Percentiles rank a stretch among this genome's conserved stretches.
phyloP scores from a whole-genome alignment of 92 coral and sea anemone genomes.

The Metridium senile region DNA sequence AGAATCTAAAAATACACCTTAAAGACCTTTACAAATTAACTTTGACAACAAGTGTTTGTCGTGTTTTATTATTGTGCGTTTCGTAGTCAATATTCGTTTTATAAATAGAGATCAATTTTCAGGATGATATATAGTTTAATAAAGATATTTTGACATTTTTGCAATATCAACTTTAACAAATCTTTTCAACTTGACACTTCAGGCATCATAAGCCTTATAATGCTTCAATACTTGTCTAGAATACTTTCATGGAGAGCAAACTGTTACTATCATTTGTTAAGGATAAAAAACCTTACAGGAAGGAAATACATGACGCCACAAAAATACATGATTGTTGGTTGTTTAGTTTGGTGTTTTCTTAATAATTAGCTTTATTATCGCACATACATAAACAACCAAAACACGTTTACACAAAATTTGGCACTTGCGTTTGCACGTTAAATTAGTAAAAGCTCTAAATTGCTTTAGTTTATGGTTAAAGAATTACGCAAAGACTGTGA shows the following conservation, averaged over 20 bases:
- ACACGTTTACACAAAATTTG: not conserved
- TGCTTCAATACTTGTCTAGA: not conserved
- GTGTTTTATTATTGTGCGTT: not conserved
- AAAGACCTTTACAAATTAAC: not conserved
- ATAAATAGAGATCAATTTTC: too few species aligned
- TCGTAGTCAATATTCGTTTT: not conserved
- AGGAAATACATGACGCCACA: slow-evolving; percentile 13
- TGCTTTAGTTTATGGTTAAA: not conserved
- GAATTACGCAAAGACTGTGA: not conserved
- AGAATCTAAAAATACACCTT: not conserved
- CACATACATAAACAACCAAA: slow-evolving; percentile 13
- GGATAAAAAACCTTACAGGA: not conserved
- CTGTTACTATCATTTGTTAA: not conserved
- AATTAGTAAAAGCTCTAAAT: not conserved
- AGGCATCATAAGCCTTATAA: too few species aligned
- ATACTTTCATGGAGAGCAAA: not conserved
- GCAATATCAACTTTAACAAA: not conserved
- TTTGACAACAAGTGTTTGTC: not conserved
- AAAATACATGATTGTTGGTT: not conserved
- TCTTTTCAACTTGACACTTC: not conserved
- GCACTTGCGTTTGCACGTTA: not conserved
- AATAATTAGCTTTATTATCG: slow-evolving; percentile 25
- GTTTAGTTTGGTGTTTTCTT: slow-evolving; percentile 3
- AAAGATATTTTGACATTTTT: not conserved
- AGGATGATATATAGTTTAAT: too few species aligned